Conservation (phyloP, 2,888 invertebrate species). For the Leptinotarsa haldemani region DNA sequence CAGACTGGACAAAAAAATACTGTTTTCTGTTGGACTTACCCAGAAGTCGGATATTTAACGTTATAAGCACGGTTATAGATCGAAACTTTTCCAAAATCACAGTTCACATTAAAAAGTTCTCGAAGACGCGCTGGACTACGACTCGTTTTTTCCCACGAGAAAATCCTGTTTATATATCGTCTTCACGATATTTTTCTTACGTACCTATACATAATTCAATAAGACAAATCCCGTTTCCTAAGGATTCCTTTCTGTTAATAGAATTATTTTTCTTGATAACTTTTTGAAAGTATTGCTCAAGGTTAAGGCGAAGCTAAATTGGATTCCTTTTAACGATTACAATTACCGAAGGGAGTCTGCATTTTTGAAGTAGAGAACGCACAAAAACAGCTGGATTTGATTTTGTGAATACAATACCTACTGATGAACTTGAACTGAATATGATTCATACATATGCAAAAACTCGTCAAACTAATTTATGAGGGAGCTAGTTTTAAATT, state of each 20-base stretch:
- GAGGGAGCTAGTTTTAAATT: no score
- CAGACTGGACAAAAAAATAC: background rate
- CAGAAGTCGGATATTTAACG: slow-evolving; percentile 22
- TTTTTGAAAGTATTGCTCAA: slow-evolving; percentile 13
- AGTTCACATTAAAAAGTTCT: slow-evolving; percentile 35
- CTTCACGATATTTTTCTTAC: slow-evolving; percentile 36
- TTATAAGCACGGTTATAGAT: slow-evolving; percentile 39
- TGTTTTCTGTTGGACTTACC: slow-evolving; percentile 25
- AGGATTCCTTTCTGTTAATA: slow-evolving; percentile 49
- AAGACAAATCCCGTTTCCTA: slow-evolving; percentile 46
- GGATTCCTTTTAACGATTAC: background rate
- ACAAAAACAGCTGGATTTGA: background rate
- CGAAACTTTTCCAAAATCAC: slow-evolving; percentile 27
- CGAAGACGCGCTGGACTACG: slow-evolving; percentile 48
- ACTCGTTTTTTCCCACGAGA: slow-evolving; percentile 34
- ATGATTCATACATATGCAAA: no score
- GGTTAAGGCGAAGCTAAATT: slow-evolving; percentile 8
- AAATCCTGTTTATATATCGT: slow-evolving; percentile 23
- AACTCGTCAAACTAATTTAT: no score
- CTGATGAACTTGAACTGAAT: no score
- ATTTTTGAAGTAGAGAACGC: background rate
- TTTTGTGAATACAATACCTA: no score
- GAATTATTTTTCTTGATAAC: slow-evolving; percentile 40
- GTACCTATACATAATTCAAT: slow-evolving; percentile 49
- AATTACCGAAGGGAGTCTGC: background rate